A percentile compares a stretch with the other conserved stretches of the same genome.
These are phyloP conservation scores for Nannospalax galili DNA, from an alignment of 2,113 vertebrate genomes.

Conservation along the genomic window DNA sequence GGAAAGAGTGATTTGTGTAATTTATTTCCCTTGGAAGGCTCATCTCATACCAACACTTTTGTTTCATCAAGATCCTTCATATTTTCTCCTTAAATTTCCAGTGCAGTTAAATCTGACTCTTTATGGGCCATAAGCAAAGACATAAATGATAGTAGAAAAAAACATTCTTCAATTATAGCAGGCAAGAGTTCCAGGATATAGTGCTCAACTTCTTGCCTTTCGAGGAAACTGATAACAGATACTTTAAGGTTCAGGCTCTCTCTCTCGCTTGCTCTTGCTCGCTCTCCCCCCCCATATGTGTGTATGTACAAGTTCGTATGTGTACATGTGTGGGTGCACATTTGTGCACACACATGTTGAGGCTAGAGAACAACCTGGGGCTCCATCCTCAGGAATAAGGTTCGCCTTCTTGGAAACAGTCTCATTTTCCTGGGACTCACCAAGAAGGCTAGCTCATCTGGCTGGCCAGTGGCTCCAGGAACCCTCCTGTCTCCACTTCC, in stretches of 20 bases:
- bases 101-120: conserved; percentile 75
- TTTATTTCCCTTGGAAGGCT: conserved; percentile 76
- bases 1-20: conserved; percentile 75
- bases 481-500: not conserved
- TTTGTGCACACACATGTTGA: not conserved
- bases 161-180: conserved; percentile 73
- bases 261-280: not conserved
- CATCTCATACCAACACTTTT: conserved; percentile 72
- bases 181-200: conserved; percentile 56
- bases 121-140: conserved; percentile 81
- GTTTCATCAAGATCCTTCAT: conserved; percentile 79
- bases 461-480: not conserved
- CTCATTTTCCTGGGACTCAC: not conserved
- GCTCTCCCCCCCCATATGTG: not conserved
- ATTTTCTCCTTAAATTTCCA: conserved; percentile 80
- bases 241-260: not conserved
- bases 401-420: not conserved
- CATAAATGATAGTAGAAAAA: conserved; percentile 80
- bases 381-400: not conserved
- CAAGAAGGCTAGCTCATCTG: not conserved
- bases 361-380: not conserved
- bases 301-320: too few relatives aligned
- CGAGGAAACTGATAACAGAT: conserved; percentile 58
- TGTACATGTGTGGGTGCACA: not conserved
- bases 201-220: conserved; percentile 64